phyloP scores from a whole-genome alignment of 2,113 vertebrate genomes.

The Mixornis gularis region DNA sequence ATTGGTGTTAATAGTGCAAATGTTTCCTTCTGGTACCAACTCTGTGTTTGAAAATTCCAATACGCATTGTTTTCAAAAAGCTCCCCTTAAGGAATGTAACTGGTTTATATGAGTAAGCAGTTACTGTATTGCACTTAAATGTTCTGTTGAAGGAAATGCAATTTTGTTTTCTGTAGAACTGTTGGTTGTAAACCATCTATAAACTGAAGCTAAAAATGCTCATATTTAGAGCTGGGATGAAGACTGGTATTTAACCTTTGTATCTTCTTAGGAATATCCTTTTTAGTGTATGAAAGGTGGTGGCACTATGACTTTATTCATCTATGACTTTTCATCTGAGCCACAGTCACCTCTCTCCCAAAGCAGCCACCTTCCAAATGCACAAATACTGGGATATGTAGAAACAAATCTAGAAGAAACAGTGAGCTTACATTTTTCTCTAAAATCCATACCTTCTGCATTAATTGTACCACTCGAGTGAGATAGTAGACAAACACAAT shows the following conservation, averaged over 20 bases:
- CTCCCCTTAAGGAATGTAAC: conserved; percentile 76
- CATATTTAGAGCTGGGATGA: conserved; percentile 74
- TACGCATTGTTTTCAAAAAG: conserved; percentile 77
- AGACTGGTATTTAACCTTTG: conserved; percentile 76
- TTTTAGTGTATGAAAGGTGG: conserved; percentile 59
- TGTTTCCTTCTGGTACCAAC: conserved; percentile 75
- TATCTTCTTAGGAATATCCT: conserved; percentile 68
- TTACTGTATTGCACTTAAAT: conserved; percentile 79
- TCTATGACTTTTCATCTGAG: conserved; percentile 66
- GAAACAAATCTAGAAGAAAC: conserved; percentile 45
- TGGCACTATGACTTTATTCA: conserved; percentile 57
- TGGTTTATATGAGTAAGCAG: conserved; percentile 74
- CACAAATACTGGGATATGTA: conserved; percentile 34
- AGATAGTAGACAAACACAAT: not conserved
- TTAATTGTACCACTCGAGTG: conserved; percentile 22
- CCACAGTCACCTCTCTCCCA: conserved; percentile 62
- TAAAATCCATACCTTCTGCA: conserved; percentile 41
- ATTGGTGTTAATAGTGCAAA: conserved; percentile 77
- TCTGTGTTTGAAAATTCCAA: conserved; percentile 73
- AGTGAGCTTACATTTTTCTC: conserved; percentile 21
- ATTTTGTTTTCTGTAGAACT: conserved; percentile 76
- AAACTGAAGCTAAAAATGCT: conserved; percentile 68
- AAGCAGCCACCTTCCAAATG: conserved; percentile 50
- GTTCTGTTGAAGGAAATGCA: conserved; percentile 74
- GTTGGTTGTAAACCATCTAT: conserved; percentile 73